A percentile compares a stretch with the other conserved stretches of the same genome.
These are phyloP conservation scores for Pholis gunnellus DNA, from an alignment of 2,113 vertebrate species.

Conservation along the genomic window DNA sequence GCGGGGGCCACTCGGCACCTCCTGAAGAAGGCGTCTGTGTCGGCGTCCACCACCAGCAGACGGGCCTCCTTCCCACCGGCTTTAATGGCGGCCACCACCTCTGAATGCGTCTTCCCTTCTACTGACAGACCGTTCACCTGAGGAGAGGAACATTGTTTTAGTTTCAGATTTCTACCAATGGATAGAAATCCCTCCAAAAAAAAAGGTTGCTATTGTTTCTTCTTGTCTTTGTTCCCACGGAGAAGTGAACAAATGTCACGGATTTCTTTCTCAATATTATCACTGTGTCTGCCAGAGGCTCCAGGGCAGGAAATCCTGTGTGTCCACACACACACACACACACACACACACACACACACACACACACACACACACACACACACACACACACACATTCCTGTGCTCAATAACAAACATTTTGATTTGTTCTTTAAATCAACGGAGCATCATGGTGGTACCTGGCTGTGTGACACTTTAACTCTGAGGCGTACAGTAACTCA, in stretches of 20 bases:
- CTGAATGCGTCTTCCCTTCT: conserved; percentile 91
- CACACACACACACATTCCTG: conserved; percentile 27
- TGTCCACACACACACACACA: conserved; percentile 33
- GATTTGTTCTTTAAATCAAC: not conserved
- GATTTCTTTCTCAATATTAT: conserved; percentile 72
- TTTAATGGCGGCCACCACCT: conserved; percentile 92
- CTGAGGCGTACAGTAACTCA: conserved; percentile 16
- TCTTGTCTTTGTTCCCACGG: conserved; percentile 65
- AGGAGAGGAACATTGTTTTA: not conserved
- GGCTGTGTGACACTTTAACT: not conserved
- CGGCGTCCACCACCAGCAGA: conserved; percentile 93
- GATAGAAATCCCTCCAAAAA: not conserved
- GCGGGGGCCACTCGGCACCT: conserved; percentile 89
- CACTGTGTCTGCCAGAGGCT: conserved; percentile 66
- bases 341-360: conserved; percentile 19
- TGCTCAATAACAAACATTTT: not conserved
- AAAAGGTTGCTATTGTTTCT: not conserved
- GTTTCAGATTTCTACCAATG: not conserved
- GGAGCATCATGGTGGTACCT: not conserved
- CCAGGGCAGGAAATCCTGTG: conserved; percentile 78
- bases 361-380: conserved; percentile 32
- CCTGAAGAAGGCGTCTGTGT: conserved; percentile 93
- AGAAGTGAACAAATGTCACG: conserved; percentile 50
- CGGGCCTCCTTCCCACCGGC: conserved; percentile 83
- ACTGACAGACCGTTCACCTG: conserved; percentile 91